Evolutionary conservation across 2,797 vertebrate genomes (phyloP).

Genomic region (Thaleichthys pacificus): DNA sequence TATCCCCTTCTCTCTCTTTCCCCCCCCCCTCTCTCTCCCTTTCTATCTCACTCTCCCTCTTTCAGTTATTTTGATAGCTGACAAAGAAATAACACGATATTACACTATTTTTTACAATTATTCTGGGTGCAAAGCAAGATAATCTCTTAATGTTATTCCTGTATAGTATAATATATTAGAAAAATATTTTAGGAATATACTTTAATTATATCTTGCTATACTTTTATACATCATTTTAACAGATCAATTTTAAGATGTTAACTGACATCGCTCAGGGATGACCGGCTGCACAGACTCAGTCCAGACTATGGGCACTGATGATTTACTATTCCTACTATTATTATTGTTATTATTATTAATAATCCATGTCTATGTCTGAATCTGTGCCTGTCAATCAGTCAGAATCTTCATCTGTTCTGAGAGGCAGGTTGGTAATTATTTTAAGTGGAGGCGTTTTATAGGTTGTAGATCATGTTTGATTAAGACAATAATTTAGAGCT

Average conservation of each 20-base stretch:
- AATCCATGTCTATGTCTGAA: too few species aligned
- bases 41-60: neutral
- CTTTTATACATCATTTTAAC: constrained; percentile 20
- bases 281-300: neutral
- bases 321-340: too few species aligned
- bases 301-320: too few species aligned
- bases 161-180: constrained; percentile 35
- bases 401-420: too few species aligned
- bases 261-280: neutral
- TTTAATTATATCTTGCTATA: constrained; percentile 16
- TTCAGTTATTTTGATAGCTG: neutral
- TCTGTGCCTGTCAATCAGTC: too few species aligned
- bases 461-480: too few species aligned
- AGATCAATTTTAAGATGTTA: constrained; percentile 17
- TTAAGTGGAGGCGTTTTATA: too few species aligned
- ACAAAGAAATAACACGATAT: neutral
- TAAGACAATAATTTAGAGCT: too few species aligned
- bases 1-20: neutral
- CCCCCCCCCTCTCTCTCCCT: neutral
- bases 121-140: neutral
- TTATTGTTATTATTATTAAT: too few species aligned
- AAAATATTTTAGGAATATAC: constrained; percentile 31
- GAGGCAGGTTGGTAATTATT: too few species aligned
- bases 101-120: neutral
- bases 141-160: neutral